phyloP scores from a whole-genome alignment of 2,888 invertebrate genomes.

The Drosophila putrida region DNA sequence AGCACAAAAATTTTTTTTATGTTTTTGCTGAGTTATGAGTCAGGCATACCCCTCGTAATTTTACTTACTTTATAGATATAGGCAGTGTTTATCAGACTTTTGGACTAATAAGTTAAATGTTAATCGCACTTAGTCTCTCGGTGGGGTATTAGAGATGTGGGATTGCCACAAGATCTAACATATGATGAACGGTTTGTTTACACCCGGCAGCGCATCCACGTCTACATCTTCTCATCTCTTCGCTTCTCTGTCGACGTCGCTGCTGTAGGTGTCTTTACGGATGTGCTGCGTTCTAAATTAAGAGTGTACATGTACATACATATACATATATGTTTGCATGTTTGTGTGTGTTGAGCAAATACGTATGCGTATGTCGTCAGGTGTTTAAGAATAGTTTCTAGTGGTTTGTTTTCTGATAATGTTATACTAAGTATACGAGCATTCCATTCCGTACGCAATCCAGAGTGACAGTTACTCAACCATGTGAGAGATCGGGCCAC shows the following conservation, averaged over 20 bases:
- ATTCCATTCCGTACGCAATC: slow-evolving; percentile 44
- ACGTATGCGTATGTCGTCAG: slow-evolving; percentile 63
- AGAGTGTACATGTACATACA: slow-evolving; percentile 46
- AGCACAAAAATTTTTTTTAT: neutral
- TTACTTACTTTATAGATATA: neutral
- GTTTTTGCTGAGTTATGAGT: neutral
- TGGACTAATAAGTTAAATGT: slow-evolving; percentile 40
- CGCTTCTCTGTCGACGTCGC: neutral
- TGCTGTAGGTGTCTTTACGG: slow-evolving; percentile 64
- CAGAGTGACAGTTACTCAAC: slow-evolving; percentile 55
- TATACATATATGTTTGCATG: neutral
- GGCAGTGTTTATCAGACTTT: slow-evolving; percentile 28
- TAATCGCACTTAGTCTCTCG: slow-evolving; percentile 63
- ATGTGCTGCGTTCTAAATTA: slow-evolving; percentile 70
- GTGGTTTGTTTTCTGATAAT: slow-evolving; percentile 62
- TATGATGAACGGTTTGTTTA: slow-evolving; percentile 73
- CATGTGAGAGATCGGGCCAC: slow-evolving; percentile 28
- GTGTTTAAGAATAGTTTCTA: slow-evolving; percentile 75
- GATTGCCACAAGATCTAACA: slow-evolving; percentile 16
- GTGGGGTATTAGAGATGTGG: slow-evolving; percentile 46
- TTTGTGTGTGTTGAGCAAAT: neutral
- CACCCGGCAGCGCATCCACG: slow-evolving; percentile 48
- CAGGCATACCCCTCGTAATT: slow-evolving; percentile 1
- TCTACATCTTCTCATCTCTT: slow-evolving; percentile 8
- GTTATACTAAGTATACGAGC: slow-evolving; percentile 31